Evolutionary conservation across 2,888 invertebrate species (phyloP), one percentile per base, ranked within the genome.

Genomic region (Aphidius colemani): DNA sequence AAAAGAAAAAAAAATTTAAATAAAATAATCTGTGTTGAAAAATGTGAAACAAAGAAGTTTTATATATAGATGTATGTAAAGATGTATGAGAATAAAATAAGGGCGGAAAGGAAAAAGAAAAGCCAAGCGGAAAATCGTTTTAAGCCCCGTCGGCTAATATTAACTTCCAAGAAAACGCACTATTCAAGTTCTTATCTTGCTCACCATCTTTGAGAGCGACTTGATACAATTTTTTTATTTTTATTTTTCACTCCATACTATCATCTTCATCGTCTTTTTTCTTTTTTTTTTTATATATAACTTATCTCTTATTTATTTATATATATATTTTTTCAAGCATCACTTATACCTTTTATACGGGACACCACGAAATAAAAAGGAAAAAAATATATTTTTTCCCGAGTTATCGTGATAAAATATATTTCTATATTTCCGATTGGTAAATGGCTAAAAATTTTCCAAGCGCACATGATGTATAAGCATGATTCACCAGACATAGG

Each of bases 91-190:
- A 41, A 50, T 8, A 43, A 41, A 59, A 62, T 60, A 59, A 61
- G 55, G 56, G 46, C 44, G 13, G 59, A 61, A 68, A 69, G 70
- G 71, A 75, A 73, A 72, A 70, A 71, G 64, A 69, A 53, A 70
- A 69, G 66, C 69, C 70, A 69, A 66, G 73, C 67, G 75, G 74
- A 77, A 77, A 77, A 77, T 77, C 75, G 75, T 74, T 77, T 77
- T 74, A 78, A 77, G 74, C 76, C 71, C 70, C 70, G 66, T 70
- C 68, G 69, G 73, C 78, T 77, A 77, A 77, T 77, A 77, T 78
- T 77, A 77, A 77, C 77, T 75, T 69, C 67, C 65, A 67, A 68
- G 68, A 68, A 68, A 65, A 69, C 65, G 63, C 64, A 56, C 51
- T 53, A 48, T 64, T 56, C 53, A 55, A 45, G 62, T 57, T 57